Evolutionary conservation across 92 coral and sea anemone species (phyloP).

Genomic region (Phenganax subtilis): DNA sequence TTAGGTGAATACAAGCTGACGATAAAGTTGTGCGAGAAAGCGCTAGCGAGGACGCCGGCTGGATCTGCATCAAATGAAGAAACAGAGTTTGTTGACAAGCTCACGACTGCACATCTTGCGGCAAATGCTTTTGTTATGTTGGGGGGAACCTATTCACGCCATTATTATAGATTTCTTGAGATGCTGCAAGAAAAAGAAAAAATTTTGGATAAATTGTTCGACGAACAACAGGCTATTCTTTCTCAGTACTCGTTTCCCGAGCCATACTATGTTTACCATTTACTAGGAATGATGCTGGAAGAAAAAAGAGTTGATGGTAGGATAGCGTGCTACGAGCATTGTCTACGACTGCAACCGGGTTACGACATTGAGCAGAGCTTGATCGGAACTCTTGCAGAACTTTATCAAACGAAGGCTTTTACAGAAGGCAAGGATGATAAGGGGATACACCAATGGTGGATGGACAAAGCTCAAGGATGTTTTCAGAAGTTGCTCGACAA

Average conservation of each 20-base stretch:
- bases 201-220: neutral
- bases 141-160: neutral
- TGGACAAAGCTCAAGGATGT: conserved; percentile 18
- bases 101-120: neutral
- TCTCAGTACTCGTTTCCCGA: neutral
- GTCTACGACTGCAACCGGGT: neutral
- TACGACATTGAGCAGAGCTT: neutral
- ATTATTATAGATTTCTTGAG: neutral
- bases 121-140: conserved; percentile 19
- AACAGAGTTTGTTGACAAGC: too few species aligned
- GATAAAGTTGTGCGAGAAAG: neutral
- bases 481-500: neutral
- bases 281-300: conserved; percentile 2
- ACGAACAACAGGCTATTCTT: neutral
- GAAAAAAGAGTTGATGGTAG: neutral
- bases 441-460: neutral
- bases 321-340: neutral
- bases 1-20: neutral
- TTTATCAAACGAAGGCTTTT: conserved; percentile 25
- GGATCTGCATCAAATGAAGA: neutral
- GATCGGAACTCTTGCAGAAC: conserved; percentile 9
- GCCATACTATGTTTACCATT: neutral
- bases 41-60: neutral
- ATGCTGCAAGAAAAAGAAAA: neutral
- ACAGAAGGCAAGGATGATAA: conserved; percentile 3